phyloP scores from a whole-genome alignment of 2,888 invertebrate species.

The Ellobium chinense region DNA sequence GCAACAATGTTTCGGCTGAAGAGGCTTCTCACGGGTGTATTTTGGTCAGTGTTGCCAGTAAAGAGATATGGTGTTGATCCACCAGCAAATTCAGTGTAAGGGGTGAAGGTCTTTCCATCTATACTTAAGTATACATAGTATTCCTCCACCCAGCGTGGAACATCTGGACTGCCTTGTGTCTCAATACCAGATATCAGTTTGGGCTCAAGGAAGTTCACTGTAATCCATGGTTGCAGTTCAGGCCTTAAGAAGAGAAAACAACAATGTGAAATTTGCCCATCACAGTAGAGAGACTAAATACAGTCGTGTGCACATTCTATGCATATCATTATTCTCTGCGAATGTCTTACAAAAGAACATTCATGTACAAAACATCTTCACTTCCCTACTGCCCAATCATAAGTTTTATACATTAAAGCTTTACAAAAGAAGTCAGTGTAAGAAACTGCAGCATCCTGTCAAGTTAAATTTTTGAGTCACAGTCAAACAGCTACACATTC shows the following conservation, averaged over 20 bases:
- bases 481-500: not conserved
- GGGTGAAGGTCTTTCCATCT: constrained; percentile 63
- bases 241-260: not conserved
- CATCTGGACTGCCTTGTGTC: constrained; percentile 64
- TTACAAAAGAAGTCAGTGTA: not conserved
- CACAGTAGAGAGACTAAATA: no score
- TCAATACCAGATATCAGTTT: constrained; percentile 65
- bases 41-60: constrained; percentile 57
- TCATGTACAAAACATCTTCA: not conserved
- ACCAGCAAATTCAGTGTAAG: constrained; percentile 60
- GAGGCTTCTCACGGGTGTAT: constrained; percentile 58
- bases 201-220: constrained; percentile 62
- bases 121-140: constrained; percentile 61
- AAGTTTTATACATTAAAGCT: not conserved
- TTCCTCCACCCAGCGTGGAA: constrained; percentile 58
- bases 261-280: no score
- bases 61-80: constrained; percentile 56
- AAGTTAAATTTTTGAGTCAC: not conserved
- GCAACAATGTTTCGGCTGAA: constrained; percentile 68
- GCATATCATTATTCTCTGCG: no score
- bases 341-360: not conserved
- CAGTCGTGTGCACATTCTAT: no score
- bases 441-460: no score
- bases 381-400: not conserved
- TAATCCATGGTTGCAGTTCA: constrained; percentile 56